Percentiles rank a stretch among this genome's conserved stretches.
phyloP scores from a whole-genome alignment of 64 coral and sea anemone genomes.

The Montipora capricornis region DNA sequence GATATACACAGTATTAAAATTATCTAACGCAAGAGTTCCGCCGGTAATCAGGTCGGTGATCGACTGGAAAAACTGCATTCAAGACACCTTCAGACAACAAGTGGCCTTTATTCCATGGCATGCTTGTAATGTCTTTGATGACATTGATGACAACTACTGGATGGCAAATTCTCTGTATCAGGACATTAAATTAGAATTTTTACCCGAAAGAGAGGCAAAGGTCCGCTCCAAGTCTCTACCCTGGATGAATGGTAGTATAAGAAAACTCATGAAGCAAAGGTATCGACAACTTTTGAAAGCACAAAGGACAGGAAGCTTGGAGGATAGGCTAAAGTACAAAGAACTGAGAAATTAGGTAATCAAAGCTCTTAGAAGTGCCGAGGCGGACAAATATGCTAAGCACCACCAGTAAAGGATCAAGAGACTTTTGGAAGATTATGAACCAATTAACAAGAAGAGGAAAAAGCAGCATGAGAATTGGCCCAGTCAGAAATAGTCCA shows the following conservation, averaged over 20 bases:
- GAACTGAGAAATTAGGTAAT: slow-evolving; percentile 14
- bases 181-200: not conserved
- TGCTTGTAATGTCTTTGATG: slow-evolving; percentile 58
- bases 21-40: slow-evolving; percentile 15
- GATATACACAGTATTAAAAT: not conserved
- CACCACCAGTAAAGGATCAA: slow-evolving; percentile 13
- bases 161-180: slow-evolving; percentile 45
- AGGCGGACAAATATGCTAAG: not conserved
- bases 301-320: slow-evolving; percentile 8
- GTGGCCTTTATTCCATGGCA: slow-evolving; percentile 45
- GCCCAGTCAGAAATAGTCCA: not conserved
- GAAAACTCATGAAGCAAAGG: slow-evolving; percentile 31
- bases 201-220: slow-evolving; percentile 25
- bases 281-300: slow-evolving; percentile 15
- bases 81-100: slow-evolving; percentile 9
- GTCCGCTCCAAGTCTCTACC: slow-evolving; percentile 37
- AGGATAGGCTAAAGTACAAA: slow-evolving; percentile 9
- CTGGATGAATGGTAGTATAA: slow-evolving; percentile 37
- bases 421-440: slow-evolving; percentile 46
- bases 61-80: slow-evolving; percentile 49
- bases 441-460: slow-evolving; percentile 43
- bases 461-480: slow-evolving; percentile 30
- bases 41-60: not conserved
- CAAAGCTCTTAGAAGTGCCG: not conserved
- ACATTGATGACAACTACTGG: slow-evolving; percentile 63